These are phyloP conservation scores for Esperia sulphurella DNA, from an alignment of 2,888 invertebrate species.

Conservation along the genomic window DNA sequence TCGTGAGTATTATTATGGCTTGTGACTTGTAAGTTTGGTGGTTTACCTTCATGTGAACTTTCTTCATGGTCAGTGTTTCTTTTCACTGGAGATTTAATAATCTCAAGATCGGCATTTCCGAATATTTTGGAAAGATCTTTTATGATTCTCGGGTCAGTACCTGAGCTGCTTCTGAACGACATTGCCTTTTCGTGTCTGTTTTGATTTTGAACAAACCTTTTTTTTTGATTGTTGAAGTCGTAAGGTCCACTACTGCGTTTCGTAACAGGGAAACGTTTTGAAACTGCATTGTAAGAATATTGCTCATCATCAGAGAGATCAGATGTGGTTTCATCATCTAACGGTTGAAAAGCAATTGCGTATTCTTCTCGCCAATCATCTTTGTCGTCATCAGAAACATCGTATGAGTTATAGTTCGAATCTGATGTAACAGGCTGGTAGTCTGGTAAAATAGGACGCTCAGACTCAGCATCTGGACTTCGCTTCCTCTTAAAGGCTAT, in stretches of 20 bases:
- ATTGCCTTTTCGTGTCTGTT: slow-evolving; percentile 51
- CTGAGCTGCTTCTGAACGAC: slow-evolving; percentile 61
- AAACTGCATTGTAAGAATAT: slow-evolving; percentile 57
- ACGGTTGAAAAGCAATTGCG: slow-evolving; percentile 69
- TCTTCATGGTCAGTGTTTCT: slow-evolving; percentile 64
- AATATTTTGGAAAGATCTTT: slow-evolving; percentile 85
- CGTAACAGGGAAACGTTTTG: slow-evolving; percentile 83
- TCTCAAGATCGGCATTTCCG: slow-evolving; percentile 60
- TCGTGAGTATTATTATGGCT: slow-evolving; percentile 49
- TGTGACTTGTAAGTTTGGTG: slow-evolving; percentile 48
- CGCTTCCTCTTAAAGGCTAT: slow-evolving; percentile 73
- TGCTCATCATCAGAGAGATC: slow-evolving; percentile 63
- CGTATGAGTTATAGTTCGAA: slow-evolving; percentile 55
- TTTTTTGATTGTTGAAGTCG: slow-evolving; percentile 45
- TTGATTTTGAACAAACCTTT: slow-evolving; percentile 48
- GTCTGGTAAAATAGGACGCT: slow-evolving; percentile 39
- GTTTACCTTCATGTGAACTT: slow-evolving; percentile 53
- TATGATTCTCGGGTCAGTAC: slow-evolving; percentile 85
- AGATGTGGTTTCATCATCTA: slow-evolving; percentile 61
- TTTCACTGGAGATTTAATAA: slow-evolving; percentile 76
- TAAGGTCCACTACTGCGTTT: slow-evolving; percentile 80
- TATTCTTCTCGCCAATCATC: slow-evolving; percentile 69
- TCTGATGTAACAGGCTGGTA: slow-evolving; percentile 40
- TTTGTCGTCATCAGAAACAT: slow-evolving; percentile 58
- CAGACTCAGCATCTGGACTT: slow-evolving; percentile 52